Base-by-base conservation (phyloP, 1,140 invertebrate species). In the Saxidomus purpurata region DNA sequence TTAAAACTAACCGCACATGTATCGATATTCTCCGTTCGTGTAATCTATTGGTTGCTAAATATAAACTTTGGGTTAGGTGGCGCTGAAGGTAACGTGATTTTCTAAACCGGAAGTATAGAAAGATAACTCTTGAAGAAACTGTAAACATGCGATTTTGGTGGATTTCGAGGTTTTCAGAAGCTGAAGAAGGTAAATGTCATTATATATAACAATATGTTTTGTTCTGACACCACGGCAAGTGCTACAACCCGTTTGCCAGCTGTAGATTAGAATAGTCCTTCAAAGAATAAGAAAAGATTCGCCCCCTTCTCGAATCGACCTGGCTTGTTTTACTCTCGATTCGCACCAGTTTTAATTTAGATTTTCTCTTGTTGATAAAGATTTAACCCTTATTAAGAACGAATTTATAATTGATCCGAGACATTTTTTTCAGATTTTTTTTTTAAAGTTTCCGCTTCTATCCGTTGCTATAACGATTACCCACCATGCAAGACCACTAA, bases 151-250 rank as follows among this genome's bases (percentile, higher is more conserved):
- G 67, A 71, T 71, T 71, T 71, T 71, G 67, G 67, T 25, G 67
- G 67, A 71, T 71, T 71, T 71, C 31, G 67, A 71, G 67, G 67
- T 71, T 71, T 71, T 71, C 31, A 71, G 67, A 71, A 71, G 67
- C 67, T 71, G 31, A 71, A 71, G 67, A 71, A 71, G 67, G 67
- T 25, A 71, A 71, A 71, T 71, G 67, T 71, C 67, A 71, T 31
- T 71, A 31, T 71, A 9, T 31, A 31, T 71, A 31, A 71, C n/a
- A 25, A 71, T 31, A 71, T 71, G 67, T 25, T 71, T 71, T 71
- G n/a, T 71, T 71, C 67, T 71, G 31, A 71, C 67, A 71, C n/a
- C 67, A 25, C 67, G n/a, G 67, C 67, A 71, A 71, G 67, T 71
- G 67, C 67, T 40, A 71, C 67, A 71, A 71, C 59, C 59, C 59